Evolutionary conservation across 2,888 invertebrate species (phyloP).

Genomic region (Malthinus seriepunctatus): DNA sequence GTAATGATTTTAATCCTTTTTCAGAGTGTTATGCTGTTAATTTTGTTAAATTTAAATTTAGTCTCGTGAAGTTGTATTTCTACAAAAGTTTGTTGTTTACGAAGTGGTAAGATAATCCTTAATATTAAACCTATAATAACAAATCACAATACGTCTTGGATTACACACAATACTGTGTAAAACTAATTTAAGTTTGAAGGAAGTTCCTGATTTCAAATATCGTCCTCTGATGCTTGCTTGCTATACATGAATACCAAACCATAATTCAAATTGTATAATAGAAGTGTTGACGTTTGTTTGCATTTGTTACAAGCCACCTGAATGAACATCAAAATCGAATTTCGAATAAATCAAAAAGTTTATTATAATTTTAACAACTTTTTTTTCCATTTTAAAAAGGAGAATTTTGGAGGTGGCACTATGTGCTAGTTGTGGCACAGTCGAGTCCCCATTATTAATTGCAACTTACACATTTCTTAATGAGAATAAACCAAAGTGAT

Average conservation of each 20-base stretch:
- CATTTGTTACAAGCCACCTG: slow-evolving; percentile 26
- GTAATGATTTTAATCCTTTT: no score
- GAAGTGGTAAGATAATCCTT: slow-evolving; percentile 18
- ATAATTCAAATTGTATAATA: slow-evolving; percentile 35
- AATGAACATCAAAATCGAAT: slow-evolving; percentile 20
- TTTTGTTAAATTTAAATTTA: no score
- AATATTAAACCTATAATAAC: slow-evolving; percentile 26
- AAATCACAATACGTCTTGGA: slow-evolving; percentile 28
- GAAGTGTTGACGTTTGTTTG: slow-evolving; percentile 32
- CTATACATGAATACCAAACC: slow-evolving; percentile 21
- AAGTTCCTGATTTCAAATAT: slow-evolving; percentile 26
- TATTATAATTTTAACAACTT: background rate
- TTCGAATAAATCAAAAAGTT: slow-evolving; percentile 18
- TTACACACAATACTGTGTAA: slow-evolving; percentile 16
- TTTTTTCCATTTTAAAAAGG: no score
- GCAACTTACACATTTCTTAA: slow-evolving; percentile 1
- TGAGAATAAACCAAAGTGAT: slow-evolving; percentile 5
- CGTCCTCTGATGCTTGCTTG: slow-evolving; percentile 24
- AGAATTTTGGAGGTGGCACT: no score
- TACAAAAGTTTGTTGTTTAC: slow-evolving; percentile 2
- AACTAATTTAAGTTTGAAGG: slow-evolving; percentile 30
- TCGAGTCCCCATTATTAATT: background rate
- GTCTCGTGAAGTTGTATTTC: background rate
- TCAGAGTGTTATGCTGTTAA: no score
- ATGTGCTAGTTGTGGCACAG: no score